Evolutionary conservation across 2,888 invertebrate species (phyloP), one percentile per base, ranked within the genome.

Genomic region (Entomobrya multifasciata): DNA sequence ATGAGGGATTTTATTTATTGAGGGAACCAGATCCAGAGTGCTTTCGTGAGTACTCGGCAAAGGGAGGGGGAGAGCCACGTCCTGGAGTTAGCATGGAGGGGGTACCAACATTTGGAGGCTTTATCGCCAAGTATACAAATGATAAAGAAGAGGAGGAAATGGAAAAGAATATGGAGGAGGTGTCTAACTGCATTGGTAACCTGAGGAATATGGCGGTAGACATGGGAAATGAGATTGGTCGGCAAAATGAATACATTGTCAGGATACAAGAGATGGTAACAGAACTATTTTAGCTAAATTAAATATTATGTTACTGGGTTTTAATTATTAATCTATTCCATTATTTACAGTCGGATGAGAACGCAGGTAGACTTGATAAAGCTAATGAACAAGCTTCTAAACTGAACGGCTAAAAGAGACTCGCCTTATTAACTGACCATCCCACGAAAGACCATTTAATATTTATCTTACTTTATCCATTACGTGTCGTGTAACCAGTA

Each of bases 1-100:
- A n/a, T n/a, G n/a, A n/a, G n/a, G n/a, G n/a, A n/a, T n/a, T n/a
- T n/a, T n/a, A n/a, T n/a, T 8, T 36, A 36, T 8, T 6, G 13
- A 84, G 77, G 47, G 77, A 84, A 17, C 77, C 76, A 10, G 84
- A 84, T n/a, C 77, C 84, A 0, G 77, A 77, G n/a, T 84, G 84
- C 20, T 77, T 77, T 27, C 30, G 67, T 44, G 84, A 77, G 20
- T 49, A 13, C 22, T 6, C 4, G 3, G 5, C n/a, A 0, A 79
- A 57, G 17, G 78, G 85, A 0, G 83, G 65, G 5, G 78, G 72
- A 6, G 60, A 60, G 49, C 65, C 20, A 11, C 70, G 57, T 3
- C 44, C n/a, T 4, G 78, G 13, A 17, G 3, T 67, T 8, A 72
- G 72, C 13, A 79, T 78, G 78, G 72, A 70, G 10, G 85, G 85